Percentiles rank a stretch among this genome's conserved stretches.
phyloP scores from a whole-genome alignment of 2,888 invertebrate species.

The Drosophila testacea region DNA sequence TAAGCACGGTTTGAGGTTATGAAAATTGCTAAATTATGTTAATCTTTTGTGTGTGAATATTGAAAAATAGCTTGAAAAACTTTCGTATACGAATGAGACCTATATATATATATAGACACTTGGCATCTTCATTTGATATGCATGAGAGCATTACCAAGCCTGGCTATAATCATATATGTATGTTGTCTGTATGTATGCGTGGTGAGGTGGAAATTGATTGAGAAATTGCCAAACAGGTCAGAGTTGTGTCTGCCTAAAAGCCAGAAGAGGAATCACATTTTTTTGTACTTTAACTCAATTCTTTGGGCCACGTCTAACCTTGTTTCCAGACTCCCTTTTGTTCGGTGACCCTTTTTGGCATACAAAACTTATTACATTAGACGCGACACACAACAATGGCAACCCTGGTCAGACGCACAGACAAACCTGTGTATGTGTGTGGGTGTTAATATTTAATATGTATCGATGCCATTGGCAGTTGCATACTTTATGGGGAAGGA shows the following conservation, averaged over 20 bases:
- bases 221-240: slow-evolving; percentile 66
- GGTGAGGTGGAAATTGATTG: slow-evolving; percentile 67
- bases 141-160: slow-evolving; percentile 31
- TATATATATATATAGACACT: slow-evolving; percentile 21
- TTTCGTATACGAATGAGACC: slow-evolving; percentile 5
- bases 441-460: slow-evolving; percentile 61
- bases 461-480: slow-evolving; percentile 57
- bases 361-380: slow-evolving; percentile 52
- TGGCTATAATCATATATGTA: slow-evolving; percentile 26
- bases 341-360: slow-evolving; percentile 60
- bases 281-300: slow-evolving; percentile 62
- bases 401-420: slow-evolving; percentile 29
- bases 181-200: slow-evolving; percentile 15
- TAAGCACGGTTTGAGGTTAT: slow-evolving; percentile 67
- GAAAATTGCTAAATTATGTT: slow-evolving; percentile 76
- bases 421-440: slow-evolving; percentile 18
- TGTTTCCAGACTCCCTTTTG: slow-evolving; percentile 44
- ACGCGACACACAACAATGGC: slow-evolving; percentile 52
- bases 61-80: slow-evolving; percentile 56
- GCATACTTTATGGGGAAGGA: slow-evolving; percentile 28
- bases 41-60: slow-evolving; percentile 66
- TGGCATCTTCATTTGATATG: slow-evolving; percentile 35
- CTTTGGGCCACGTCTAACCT: slow-evolving; percentile 38
- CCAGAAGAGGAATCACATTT: slow-evolving; percentile 33
- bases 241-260: slow-evolving; percentile 52